Evolutionary conservation across 2,888 invertebrate species (phyloP).

Genomic region (Tiliacea citrago): DNA sequence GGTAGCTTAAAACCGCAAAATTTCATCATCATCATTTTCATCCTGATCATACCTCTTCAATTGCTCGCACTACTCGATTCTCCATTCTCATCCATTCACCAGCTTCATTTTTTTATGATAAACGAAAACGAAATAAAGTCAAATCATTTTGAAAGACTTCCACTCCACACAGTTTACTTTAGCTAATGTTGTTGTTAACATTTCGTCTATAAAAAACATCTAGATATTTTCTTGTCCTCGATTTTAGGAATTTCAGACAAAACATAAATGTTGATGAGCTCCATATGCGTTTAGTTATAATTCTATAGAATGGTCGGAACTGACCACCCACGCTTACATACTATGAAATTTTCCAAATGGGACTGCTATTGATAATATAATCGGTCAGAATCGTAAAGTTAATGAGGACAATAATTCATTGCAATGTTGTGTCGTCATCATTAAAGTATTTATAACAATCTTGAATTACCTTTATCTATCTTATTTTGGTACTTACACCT

Average conservation of each 20-base stretch:
- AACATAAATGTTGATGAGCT: conserved; percentile 38
- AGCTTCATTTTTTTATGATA: not conserved
- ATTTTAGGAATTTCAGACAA: conserved; percentile 37
- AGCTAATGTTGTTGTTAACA: conserved; percentile 24
- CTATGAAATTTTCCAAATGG: conserved; percentile 5
- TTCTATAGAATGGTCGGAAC: conserved; percentile 17
- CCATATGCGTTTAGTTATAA: conserved; percentile 29
- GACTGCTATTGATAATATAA: not conserved
- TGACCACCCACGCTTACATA: conserved; percentile 37
- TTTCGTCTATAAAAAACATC: conserved; percentile 29
- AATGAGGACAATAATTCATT: not conserved
- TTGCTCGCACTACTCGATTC: not conserved
- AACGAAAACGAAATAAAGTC: conserved; percentile 2
- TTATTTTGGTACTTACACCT: not conserved
- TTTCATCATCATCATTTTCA: not conserved
- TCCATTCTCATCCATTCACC: not conserved
- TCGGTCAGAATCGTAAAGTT: not conserved
- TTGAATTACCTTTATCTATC: not conserved
- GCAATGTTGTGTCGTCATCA: not conserved
- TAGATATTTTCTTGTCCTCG: conserved; percentile 42
- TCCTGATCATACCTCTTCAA: not conserved
- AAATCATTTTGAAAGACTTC: conserved; percentile 31
- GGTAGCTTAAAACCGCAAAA: not conserved
- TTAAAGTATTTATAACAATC: not conserved
- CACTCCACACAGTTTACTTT: conserved; percentile 17